Conservation (phyloP, 1,140 invertebrate genomes). For the Coboldia fuscipes region DNA sequence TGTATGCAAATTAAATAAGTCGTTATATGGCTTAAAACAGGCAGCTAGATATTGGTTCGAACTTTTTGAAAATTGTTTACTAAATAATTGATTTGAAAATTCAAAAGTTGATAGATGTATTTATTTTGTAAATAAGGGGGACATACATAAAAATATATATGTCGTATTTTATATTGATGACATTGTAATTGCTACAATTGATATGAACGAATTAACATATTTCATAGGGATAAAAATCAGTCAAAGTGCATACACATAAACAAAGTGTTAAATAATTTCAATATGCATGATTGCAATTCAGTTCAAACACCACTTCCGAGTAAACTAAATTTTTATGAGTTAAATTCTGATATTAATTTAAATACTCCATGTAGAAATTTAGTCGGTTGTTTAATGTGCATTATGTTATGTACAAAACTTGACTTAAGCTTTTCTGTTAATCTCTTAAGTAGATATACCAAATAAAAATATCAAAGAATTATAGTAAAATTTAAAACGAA, state of each 20-base stretch:
- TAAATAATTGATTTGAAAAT: neutral
- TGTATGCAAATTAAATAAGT: conserved; percentile 18
- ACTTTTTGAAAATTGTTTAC: neutral
- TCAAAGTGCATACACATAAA: conserved; percentile 17
- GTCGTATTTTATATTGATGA: neutral
- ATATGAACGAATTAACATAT: conserved; percentile 8
- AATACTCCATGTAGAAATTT: too few relatives aligned
- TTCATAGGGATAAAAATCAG: conserved; percentile 17
- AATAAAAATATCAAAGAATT: too few relatives aligned
- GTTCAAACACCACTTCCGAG: conserved; percentile 12
- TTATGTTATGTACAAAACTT: too few relatives aligned
- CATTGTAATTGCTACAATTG: neutral
- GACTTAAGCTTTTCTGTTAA: too few relatives aligned
- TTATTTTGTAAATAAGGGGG: neutral
- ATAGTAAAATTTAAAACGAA: too few relatives aligned
- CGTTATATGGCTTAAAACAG: conserved; percentile 22
- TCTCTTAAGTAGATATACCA: too few relatives aligned
- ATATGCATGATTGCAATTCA: conserved; percentile 15
- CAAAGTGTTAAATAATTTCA: conserved; percentile 14
- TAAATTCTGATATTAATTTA: too few relatives aligned
- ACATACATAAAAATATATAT: neutral
- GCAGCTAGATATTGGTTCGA: conserved; percentile 12
- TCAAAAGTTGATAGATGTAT: neutral
- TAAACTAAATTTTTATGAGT: too few relatives aligned
- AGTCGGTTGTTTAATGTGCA: too few relatives aligned